These are phyloP conservation scores for Corythoichthys intestinalis DNA, from an alignment of 2,113 vertebrate species.

Conservation along the genomic window DNA sequence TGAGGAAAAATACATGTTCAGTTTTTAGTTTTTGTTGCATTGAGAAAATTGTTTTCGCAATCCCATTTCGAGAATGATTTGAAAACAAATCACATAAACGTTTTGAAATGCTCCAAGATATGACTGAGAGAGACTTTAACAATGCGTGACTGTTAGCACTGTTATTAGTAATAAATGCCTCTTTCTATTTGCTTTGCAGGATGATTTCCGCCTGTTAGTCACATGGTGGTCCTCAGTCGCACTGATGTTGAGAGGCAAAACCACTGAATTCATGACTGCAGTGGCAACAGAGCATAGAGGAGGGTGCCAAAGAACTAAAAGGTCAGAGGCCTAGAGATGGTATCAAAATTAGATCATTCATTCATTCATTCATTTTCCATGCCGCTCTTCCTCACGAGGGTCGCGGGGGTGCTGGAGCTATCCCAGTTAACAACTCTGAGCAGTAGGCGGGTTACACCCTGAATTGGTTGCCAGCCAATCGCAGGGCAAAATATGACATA, in stretches of 20 bases:
- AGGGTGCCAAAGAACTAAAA: conserved; percentile 5
- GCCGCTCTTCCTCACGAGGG: too few relatives aligned
- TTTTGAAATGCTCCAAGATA: conserved; percentile 21
- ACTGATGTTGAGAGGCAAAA: conserved; percentile 32
- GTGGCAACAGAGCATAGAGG: conserved; percentile 25
- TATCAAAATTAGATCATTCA: not conserved
- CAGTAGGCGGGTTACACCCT: too few relatives aligned
- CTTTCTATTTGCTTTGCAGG: conserved; percentile 46
- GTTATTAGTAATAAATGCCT: conserved; percentile 52
- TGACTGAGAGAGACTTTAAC: conserved; percentile 32
- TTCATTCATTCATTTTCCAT: not conserved
- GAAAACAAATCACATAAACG: conserved; percentile 6
- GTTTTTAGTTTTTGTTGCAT: conserved; percentile 14
- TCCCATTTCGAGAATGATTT: not conserved
- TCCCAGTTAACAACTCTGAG: too few relatives aligned
- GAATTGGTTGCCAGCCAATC: too few relatives aligned
- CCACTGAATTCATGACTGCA: conserved; percentile 42
- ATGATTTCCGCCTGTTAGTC: conserved; percentile 53
- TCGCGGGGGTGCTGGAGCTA: too few relatives aligned
- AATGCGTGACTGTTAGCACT: conserved; percentile 32
- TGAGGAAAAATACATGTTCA: conserved; percentile 17
- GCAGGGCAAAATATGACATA: too few relatives aligned
- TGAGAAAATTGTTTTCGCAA: conserved; percentile 3
- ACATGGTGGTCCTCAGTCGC: conserved; percentile 47
- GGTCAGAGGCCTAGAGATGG: conserved; percentile 19